Percentiles rank a stretch among this genome's conserved stretches.
These are phyloP conservation scores for Triplophysa dalaica DNA, from an alignment of 2,113 vertebrate species.

Conservation along the genomic window DNA sequence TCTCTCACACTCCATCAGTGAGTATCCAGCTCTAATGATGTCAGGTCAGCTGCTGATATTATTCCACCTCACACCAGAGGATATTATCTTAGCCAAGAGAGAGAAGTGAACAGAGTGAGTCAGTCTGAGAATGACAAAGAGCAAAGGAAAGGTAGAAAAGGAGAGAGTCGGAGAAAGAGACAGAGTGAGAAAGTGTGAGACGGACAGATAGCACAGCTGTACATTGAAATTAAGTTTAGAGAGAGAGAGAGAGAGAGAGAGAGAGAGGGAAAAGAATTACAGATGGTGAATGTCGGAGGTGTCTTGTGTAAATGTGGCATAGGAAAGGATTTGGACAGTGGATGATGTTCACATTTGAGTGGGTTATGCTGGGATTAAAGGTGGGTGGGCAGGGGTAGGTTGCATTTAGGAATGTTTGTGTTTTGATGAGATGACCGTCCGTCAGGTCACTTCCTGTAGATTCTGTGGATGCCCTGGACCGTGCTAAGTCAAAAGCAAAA, in stretches of 20 bases:
- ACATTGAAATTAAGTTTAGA: too few relatives aligned
- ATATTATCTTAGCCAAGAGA: slow-evolving; percentile 60
- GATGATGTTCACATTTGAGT: slow-evolving; percentile 16
- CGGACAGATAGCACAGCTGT: too few relatives aligned
- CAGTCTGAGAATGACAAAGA: background rate
- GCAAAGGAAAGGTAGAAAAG: background rate
- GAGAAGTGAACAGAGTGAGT: background rate
- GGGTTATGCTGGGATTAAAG: slow-evolving; percentile 22
- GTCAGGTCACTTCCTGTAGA: background rate
- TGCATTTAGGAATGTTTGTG: slow-evolving; percentile 35
- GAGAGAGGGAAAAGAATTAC: too few relatives aligned
- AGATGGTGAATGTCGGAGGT: too few relatives aligned
- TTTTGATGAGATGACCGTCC: background rate
- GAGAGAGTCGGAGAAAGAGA: background rate
- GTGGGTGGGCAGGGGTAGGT: slow-evolving; percentile 20
- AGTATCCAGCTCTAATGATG: slow-evolving; percentile 63
- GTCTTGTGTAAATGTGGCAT: background rate
- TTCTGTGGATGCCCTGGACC: background rate
- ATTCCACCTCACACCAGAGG: slow-evolving; percentile 54
- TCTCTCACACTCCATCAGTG: slow-evolving; percentile 12
- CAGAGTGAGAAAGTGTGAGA: too few relatives aligned
- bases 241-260: too few relatives aligned
- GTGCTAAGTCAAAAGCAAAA: background rate
- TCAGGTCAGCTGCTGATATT: slow-evolving; percentile 71
- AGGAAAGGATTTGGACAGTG: background rate